Percentiles rank a stretch among this genome's conserved stretches.
phyloP scores from a whole-genome alignment of 2,113 vertebrate species.

The Bos indicus region DNA sequence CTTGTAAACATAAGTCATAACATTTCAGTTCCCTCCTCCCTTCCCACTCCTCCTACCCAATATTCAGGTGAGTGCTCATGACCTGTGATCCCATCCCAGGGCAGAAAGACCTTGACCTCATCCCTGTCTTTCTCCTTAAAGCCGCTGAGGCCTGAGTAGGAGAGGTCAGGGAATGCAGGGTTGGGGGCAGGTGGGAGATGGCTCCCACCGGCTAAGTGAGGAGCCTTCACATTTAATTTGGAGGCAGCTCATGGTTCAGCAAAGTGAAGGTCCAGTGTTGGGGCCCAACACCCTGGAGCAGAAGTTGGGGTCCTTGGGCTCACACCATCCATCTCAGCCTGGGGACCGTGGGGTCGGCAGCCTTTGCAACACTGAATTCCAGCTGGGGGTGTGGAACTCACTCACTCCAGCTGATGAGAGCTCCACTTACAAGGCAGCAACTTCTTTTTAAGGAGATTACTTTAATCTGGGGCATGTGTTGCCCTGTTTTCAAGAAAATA shows the following conservation, averaged over 20 bases:
- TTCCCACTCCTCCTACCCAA: too few species aligned
- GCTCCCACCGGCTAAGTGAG: neutral
- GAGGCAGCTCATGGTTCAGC: neutral
- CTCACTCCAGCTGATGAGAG: neutral
- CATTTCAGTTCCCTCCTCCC: neutral
- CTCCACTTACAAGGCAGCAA: neutral
- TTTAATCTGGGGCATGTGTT: neutral
- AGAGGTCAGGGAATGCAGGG: neutral
- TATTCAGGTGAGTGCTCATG: neutral
- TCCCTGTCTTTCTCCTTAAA: neutral
- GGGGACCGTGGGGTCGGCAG: neutral
- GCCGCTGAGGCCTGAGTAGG: neutral
- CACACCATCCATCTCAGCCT: neutral
- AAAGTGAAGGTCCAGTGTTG: neutral
- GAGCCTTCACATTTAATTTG: neutral
- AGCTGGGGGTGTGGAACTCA: neutral
- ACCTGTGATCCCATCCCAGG: neutral
- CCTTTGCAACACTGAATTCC: neutral
- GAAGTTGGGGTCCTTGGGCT: neutral
- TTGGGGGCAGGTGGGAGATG: neutral
- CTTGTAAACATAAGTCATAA: neutral
- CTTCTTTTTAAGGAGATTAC: neutral
- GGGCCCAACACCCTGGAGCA: neutral
- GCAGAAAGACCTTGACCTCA: neutral
- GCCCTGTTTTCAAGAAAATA: neutral